These are phyloP conservation scores for Adoxophyes honmai DNA, from an alignment of 1,140 invertebrate genomes.

Conservation along the genomic window DNA sequence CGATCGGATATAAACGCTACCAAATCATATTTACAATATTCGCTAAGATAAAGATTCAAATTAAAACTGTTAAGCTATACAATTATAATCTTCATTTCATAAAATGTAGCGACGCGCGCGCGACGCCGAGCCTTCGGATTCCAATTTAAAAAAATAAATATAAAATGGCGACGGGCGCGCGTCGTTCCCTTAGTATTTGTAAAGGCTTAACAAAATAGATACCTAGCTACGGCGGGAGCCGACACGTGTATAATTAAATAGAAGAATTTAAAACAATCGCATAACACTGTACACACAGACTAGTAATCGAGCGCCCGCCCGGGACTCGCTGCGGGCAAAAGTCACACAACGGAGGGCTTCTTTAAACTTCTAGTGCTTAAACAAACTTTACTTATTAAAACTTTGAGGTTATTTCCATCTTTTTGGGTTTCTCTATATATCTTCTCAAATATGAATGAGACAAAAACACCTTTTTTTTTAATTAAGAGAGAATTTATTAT, in stretches of 20 bases:
- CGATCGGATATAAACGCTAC: slow-evolving; percentile 60
- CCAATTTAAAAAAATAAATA: slow-evolving; percentile 10
- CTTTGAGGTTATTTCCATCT: too few relatives aligned
- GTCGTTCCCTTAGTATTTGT: slow-evolving; percentile 28
- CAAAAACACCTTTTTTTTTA: too few relatives aligned
- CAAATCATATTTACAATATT: slow-evolving; percentile 69
- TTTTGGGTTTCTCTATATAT: too few relatives aligned
- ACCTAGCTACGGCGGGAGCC: slow-evolving; percentile 48
- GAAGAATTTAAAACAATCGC: slow-evolving; percentile 57
- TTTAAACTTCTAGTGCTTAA: too few relatives aligned
- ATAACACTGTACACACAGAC: slow-evolving; percentile 65
- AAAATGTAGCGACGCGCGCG: slow-evolving; percentile 29
- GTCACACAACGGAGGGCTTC: background rate
- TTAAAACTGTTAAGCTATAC: slow-evolving; percentile 62
- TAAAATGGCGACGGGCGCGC: background rate
- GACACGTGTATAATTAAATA: slow-evolving; percentile 48
- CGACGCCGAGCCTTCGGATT: background rate
- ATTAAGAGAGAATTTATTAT: too few relatives aligned
- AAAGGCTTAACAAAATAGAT: slow-evolving; percentile 68
- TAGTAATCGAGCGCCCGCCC: slow-evolving; percentile 42
- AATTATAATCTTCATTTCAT: slow-evolving; percentile 48
- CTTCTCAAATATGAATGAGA: too few relatives aligned
- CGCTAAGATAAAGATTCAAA: slow-evolving; percentile 58
- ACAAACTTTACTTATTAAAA: too few relatives aligned
- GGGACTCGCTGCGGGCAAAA: slow-evolving; percentile 13